Conservation (phyloP, 1,140 invertebrate species). For the Pogonus chalceus region DNA sequence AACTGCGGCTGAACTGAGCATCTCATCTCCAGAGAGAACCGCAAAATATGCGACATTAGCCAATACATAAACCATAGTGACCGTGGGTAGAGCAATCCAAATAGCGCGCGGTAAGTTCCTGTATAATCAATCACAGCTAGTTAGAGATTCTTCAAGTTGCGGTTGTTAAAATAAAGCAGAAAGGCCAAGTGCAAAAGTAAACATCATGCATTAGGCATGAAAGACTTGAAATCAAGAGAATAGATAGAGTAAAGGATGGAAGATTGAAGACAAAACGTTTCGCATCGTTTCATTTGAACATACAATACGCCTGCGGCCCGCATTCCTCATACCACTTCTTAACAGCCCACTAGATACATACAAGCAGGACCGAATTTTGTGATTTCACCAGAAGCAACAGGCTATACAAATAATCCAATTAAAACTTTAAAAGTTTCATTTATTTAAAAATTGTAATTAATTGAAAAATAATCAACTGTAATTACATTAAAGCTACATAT, state of each 20-base stretch:
- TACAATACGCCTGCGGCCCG: background rate
- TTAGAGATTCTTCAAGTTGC: background rate
- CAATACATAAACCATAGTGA: conserved; percentile 77
- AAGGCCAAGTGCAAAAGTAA: background rate
- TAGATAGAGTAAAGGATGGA: too few relatives aligned
- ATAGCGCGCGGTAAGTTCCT: conserved; percentile 80
- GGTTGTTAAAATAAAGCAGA: too few relatives aligned
- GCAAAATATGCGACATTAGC: conserved; percentile 86
- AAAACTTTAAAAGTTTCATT: too few relatives aligned
- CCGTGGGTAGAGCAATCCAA: conserved; percentile 76
- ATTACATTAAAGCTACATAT: too few relatives aligned
- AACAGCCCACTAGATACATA: background rate
- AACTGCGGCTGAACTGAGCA: conserved; percentile 67
- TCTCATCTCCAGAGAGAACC: conserved; percentile 66
- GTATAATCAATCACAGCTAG: conserved; percentile 36
- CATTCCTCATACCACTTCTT: background rate
- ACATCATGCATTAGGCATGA: conserved; percentile 6
- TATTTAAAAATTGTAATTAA: too few relatives aligned
- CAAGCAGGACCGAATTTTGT: too few relatives aligned
- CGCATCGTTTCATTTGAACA: background rate
- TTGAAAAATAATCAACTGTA: too few relatives aligned
- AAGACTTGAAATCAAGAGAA: background rate
- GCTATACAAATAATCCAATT: too few relatives aligned
- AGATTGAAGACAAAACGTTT: too few relatives aligned
- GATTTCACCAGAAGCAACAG: too few relatives aligned